Base-by-base conservation (phyloP, 2,113 vertebrate genomes). In the Rhea pennata region DNA sequence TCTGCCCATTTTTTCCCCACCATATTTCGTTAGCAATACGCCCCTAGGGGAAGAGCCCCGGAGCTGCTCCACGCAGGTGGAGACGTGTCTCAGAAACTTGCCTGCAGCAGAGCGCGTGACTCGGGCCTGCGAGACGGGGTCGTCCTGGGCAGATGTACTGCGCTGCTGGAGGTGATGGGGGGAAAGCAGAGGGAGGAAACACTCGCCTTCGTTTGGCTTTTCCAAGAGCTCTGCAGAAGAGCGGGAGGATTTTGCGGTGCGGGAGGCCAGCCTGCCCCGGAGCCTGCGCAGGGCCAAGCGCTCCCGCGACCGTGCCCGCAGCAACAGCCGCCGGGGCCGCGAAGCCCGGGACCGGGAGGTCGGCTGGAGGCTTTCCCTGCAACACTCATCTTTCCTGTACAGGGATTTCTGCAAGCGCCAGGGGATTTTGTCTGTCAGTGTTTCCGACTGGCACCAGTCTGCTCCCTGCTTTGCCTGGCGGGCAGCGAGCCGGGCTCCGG, bases 311-410 rank as follows among this genome's bases (percentile, higher is more conserved):
- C 11, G 13, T 44, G 42, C 42, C 42, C 42, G 42, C 42, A 44
- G 42, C 42, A 13, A 5, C 42, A 44, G 42, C 42, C 42, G 11
- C 42, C 12, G 42, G 42, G 42, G 42, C n/a, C 15, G 13, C 44
- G 15, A 15, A 46, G 44, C 44, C 15, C 71, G 80, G 84, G 50
- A 70, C 50, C 6, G 44, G 40, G n/a, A 24, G n/a, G 1, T 0
- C 0, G 48, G 26, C 54, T n/a, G 33, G 76, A 36, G 15, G 9
- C 14, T 26, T 29, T 33, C 65, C 40, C 61, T 22, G 5, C 29
- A 26, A 42, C n/a, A 10, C 65, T 59, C 1, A 0, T 6, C 54
- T 11, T 33, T 33, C 26, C n/a, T 22, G 8, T 12, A 3, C 0
- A 2, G 23, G 29, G 24, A 44, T 54, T 58, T 64, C 12, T 26